Conservation (phyloP, 2,113 vertebrate species). For the Anthoscopus minutus region DNA sequence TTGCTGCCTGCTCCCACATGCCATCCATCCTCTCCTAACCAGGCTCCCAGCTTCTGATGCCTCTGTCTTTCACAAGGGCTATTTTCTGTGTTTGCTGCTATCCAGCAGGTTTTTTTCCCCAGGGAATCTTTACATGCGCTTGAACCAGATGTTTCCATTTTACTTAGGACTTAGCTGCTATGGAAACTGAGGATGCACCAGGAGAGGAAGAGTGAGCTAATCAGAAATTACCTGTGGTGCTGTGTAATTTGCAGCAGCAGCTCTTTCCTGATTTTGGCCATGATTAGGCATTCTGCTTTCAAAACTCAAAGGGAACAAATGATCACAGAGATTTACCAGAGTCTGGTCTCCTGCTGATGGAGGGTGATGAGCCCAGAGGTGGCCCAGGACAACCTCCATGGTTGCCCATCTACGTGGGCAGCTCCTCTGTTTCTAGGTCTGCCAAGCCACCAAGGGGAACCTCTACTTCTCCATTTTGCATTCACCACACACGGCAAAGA, state of each 20-base stretch:
- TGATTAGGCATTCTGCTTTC: constrained; percentile 55
- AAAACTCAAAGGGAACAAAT: constrained; percentile 33
- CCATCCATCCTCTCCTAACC: not conserved
- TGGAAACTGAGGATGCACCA: constrained; percentile 76
- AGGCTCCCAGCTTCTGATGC: not conserved
- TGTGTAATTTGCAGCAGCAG: constrained; percentile 67
- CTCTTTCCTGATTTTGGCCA: constrained; percentile 55
- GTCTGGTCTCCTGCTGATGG: not conserved
- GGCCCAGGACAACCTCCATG: not conserved
- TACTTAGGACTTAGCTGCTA: constrained; percentile 73
- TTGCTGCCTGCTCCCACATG: not conserved
- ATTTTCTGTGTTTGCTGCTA: constrained; percentile 1
- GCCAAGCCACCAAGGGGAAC: not conserved
- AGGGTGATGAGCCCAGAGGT: constrained; percentile 5
- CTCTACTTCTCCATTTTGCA: not conserved
- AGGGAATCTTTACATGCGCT: constrained; percentile 59
- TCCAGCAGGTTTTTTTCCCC: constrained; percentile 37
- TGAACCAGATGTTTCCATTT: constrained; percentile 71
- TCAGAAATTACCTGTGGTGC: constrained; percentile 72
- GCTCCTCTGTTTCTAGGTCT: not conserved
- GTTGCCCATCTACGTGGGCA: rapidly evolving
- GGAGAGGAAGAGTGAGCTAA: constrained; percentile 63
- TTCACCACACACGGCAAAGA: not conserved
- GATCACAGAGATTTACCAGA: constrained; percentile 2
- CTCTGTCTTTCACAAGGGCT: not conserved